Base-by-base conservation (phyloP, 2,113 vertebrate genomes). In the Seriola dumerili region DNA sequence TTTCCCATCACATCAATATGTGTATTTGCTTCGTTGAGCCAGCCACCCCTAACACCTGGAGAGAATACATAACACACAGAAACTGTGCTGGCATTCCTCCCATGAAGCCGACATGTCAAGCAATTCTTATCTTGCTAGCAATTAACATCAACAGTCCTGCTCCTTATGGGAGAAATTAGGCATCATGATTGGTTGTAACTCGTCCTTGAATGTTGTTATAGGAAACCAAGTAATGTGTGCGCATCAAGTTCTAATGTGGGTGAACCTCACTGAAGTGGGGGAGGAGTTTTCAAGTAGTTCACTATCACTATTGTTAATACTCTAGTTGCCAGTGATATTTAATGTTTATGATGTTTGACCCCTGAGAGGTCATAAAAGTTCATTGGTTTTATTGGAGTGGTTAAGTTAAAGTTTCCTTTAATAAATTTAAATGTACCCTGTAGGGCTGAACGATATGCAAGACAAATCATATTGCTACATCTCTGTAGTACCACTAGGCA, bases 1-100 rank as follows among this genome's bases (percentile, higher is more conserved):
- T 72, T 75, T 75, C 4, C 7, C n/a, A 36, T 42, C 9, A 12
- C 76, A 65, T 91, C 81, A 29, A 88, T 65, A 74, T 54, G 29
- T 63, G 36, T 46, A 59, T 91, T 80, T 81, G 29, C 29, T 48
- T 79, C 29, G 66, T 13, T 29, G 32, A 32, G 46, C 16, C 64
- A 75, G 64, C 34, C n/a, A 25, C 38, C 25, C 10, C 40, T 17
- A 61, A 80, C 63, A 84, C 57, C 57, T 72, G 58, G 3, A 82
- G 64, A 16, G 76, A 88, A 78, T 65, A 38, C 42, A 52, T 40
- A 25, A 54, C 12, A 52, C 36, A 66, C 9, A 58, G 40, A 38
- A 46, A 29, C 42, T 16, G 0, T 57, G 11, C n/a, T 64, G 78
- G 58, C 44, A 34, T 32, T 29, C 17, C 62, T 52, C 29, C 42